Base-by-base conservation (phyloP, 2,888 invertebrate genomes). In the Drymonia ruficornis region DNA sequence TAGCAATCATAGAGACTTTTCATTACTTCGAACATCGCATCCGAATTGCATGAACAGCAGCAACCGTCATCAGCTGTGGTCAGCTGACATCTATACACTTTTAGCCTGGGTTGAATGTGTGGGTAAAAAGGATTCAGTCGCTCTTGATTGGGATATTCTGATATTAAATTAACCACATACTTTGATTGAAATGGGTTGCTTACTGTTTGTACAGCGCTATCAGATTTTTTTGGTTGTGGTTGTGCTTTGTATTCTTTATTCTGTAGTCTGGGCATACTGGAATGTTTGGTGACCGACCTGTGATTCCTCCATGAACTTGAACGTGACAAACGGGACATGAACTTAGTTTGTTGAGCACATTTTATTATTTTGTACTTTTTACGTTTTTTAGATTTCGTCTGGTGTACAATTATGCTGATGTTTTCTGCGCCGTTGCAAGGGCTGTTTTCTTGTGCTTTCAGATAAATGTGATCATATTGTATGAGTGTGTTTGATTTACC, bases 391-490 rank as follows among this genome's bases (percentile, higher is more conserved):
- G 42, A 16, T 43, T 63, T 65, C 13, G 55, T 62, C 44, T 66
- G 71, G 12, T 64, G 52, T 13, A 70, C 48, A 13, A 68, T 59
- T 16, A 66, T 65, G 12, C 34, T 57, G 38, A 63, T 52, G 19
- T 67, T 67, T 47, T 67, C 36, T 12, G 55, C 52, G 7, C 52
- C 61, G 23, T 61, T 51, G 16, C 52, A 52, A 6, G 52, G 40
- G 19, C 23, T 60, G 6, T 52, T 47, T 13, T 62, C 51, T 28
- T 49, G 49, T 19, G 43, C 43, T 15, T 19, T 43, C 7, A 19
- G 5, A 43, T 43, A 19, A 18, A 43, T 5, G 7, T 43, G 43
- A 9, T 13, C 43, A 13, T 43, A 43, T 19, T 19, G 43, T 43
- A 43, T 13, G 2, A 6, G 19, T 43, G 7, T 43, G 3, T 16